Evolutionary conservation across 1,140 invertebrate genomes (phyloP), one percentile per base, ranked within the genome.

Genomic region (Zeugodacus cucurbitae): DNA sequence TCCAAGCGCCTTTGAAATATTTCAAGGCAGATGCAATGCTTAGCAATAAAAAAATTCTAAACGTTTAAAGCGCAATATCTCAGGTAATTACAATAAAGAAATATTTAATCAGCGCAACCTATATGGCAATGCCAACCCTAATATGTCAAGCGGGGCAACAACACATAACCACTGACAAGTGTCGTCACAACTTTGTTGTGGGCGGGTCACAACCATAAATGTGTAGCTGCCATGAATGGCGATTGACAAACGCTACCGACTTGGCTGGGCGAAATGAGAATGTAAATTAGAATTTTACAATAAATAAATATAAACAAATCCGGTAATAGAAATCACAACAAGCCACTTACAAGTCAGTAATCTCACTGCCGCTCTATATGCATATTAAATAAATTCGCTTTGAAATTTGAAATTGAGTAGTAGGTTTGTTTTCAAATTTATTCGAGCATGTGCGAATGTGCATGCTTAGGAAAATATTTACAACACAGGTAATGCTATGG

Each of bases 191-290:
- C 37, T 14, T 86, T 89, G 57, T 54, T 59, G 70, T 86, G 59
- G 88, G 89, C 90, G 90, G 91, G 89, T 90, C 89, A 90, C 89
- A 88, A 88, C 90, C 90, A 91, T 92, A 92, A 90, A 91, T 90
- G 90, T 89, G 89, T 86, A 88, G 86, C 88, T 90, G 89, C 57
- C 88, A 32, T 59, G 85, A 11, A 58, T 86, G 74, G 41, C 11
- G n/a, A 82, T 82, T 82, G n/a, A 82, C 74, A 82, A 82, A 6
- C 41, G 74, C 37, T 48, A 26, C 74, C 34, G 41, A 48, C 3
- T 29, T n/a, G n/a, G 8, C 10, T 82, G 26, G 44, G 74, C 22
- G n/a, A 48, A 82, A 82, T 82, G 41, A 48, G 26, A 44, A n/a
- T 48, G 74, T 22, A 82, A 82, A 82, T 48, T 26, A n/a, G 41